These are phyloP conservation scores for Colinus virginianus DNA, from an alignment of 2,113 vertebrate genomes.

Conservation along the genomic window DNA sequence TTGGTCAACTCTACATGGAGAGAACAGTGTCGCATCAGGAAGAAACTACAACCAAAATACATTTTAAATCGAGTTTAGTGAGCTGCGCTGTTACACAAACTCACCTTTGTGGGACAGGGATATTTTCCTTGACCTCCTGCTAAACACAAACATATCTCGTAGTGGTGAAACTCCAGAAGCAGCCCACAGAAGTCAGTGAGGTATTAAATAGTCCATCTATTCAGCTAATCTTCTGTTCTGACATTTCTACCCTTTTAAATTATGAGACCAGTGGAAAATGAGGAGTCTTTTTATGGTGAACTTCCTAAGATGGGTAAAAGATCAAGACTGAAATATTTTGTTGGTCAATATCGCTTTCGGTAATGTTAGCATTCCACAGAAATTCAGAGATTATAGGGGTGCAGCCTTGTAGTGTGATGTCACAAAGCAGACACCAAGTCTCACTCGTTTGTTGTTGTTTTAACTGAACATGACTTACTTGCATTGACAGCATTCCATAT, in stretches of 20 bases:
- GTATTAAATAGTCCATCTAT: neutral
- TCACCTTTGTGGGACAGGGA: neutral
- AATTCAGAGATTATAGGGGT: neutral
- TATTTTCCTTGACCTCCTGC: neutral
- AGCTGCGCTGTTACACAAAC: neutral
- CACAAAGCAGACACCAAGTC: neutral
- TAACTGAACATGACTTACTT: neutral
- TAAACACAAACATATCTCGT: neutral
- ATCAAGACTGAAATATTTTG: neutral
- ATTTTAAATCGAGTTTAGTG: neutral
- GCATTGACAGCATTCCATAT: neutral
- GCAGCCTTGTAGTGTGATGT: neutral
- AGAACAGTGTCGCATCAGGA: neutral
- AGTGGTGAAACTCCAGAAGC: neutral
- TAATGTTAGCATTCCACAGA: neutral
- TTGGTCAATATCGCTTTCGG: conserved; percentile 2
- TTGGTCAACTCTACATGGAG: neutral
- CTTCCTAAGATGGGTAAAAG: neutral
- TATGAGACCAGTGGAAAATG: neutral
- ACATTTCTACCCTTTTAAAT: neutral
- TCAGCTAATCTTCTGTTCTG: neutral
- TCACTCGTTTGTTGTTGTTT: neutral
- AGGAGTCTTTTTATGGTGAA: neutral
- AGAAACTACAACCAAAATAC: neutral
- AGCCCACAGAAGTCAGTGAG: neutral